Evolutionary conservation across 2,888 invertebrate species (phyloP), one percentile per base, ranked within the genome.

Genomic region (Parasteatoda lunata): DNA sequence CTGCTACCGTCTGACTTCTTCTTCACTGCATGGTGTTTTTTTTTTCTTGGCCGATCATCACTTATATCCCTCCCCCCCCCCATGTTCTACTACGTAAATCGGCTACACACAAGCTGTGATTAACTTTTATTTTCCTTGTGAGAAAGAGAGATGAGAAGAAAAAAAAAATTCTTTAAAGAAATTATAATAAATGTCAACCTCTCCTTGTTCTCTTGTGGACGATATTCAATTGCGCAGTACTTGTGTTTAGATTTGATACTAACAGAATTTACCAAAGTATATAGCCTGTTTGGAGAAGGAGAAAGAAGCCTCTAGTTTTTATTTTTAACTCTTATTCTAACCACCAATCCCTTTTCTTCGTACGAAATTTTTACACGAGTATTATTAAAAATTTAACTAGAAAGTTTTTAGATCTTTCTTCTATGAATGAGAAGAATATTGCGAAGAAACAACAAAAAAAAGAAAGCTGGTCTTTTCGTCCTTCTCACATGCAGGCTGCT

Each of bases 181-280:
- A 30, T 30, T 30, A 30, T 30, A 30, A 30, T 75, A 45, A 69
- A 75, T 82, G 82, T 71, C 82, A 82, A 30, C 72, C 70, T 78
- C 86, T 83, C 83, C 88, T 88, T 78, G 83, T 83, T 75, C 80
- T 80, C 80, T 80, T 71, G 80, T 80, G 72, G 80, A 80, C 77
- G 66, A 77, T 45, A 77, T 52, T 51, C 47, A 64, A 80, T 70
- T 72, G 66, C 66, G 80, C 84, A 85, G 73, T 79, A 75, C 75
- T 76, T 86, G 80, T 80, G 85, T 86, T 86, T 86, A 86, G 85
- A 86, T 86, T 86, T 86, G 85, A 86, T 86, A 86, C 85, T 86
- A 86, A 86, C 85, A 80, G 85, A 86, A 80, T 71, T 85, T 85
- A 85, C 85, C 85, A 86, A 86, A 86, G 85, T 80, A 77, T 77